These are phyloP conservation scores for Desmophyllum pertusum DNA, from an alignment of 92 coral and sea anemone genomes.

Conservation along the genomic window DNA sequence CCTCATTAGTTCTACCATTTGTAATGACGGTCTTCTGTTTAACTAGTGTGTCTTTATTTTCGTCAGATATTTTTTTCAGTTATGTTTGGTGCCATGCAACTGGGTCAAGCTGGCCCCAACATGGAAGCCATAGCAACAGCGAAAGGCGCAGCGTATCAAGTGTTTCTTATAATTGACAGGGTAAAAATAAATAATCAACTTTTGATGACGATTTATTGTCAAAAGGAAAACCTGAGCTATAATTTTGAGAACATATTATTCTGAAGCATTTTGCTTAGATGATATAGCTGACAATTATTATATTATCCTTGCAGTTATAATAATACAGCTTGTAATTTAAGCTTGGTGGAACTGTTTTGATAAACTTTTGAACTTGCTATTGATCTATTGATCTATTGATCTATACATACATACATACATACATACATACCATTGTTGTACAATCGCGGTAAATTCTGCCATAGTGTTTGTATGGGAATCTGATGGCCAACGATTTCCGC, in stretches of 20 bases:
- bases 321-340: too few relatives aligned
- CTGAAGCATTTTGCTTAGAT: too few relatives aligned
- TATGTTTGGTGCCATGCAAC: constrained; percentile 80
- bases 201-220: background rate
- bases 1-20: background rate
- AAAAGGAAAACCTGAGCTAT: background rate
- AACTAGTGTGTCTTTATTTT: background rate
- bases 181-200: constrained; percentile 17
- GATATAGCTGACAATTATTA: too few relatives aligned
- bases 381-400: too few relatives aligned
- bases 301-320: too few relatives aligned
- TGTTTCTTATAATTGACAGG: constrained; percentile 83
- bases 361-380: too few relatives aligned
- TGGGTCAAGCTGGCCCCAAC: constrained; percentile 95
- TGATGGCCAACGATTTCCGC: too few relatives aligned
- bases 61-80: constrained; percentile 94
- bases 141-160: constrained; percentile 80
- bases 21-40: background rate
- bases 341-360: too few relatives aligned
- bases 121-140: constrained; percentile 88
- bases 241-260: background rate
- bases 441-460: background rate
- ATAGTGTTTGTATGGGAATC: background rate
- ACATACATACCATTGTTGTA: too few relatives aligned
- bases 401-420: too few relatives aligned